phyloP scores from a whole-genome alignment of 2,113 vertebrate species.

The Sapayoa aenigma region DNA sequence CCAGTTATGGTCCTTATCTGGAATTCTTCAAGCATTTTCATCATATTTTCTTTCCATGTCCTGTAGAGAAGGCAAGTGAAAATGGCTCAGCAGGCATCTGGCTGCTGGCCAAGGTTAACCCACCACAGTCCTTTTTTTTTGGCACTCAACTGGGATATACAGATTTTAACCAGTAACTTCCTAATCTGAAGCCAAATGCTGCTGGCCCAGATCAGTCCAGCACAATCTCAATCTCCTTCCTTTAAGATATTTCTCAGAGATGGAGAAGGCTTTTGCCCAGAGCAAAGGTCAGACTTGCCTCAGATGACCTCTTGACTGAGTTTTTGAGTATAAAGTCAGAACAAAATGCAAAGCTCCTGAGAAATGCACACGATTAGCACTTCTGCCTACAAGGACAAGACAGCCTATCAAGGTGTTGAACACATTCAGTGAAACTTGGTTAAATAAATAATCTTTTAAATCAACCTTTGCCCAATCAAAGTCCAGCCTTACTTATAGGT shows the following conservation, averaged over 20 bases:
- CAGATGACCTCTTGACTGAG: not conserved
- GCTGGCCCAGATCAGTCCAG: not conserved
- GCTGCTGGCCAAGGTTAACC: not conserved
- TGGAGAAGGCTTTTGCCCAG: not conserved
- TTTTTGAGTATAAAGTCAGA: not conserved
- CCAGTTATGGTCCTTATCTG: not conserved
- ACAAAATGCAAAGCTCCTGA: not conserved
- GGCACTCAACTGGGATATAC: not conserved
- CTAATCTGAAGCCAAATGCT: not conserved
- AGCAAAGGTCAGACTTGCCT: slow-evolving; percentile 25
- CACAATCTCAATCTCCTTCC: not conserved
- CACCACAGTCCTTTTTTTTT: not conserved
- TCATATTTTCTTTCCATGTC: not conserved
- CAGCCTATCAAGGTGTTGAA: slow-evolving; percentile 60
- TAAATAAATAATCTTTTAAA: slow-evolving; percentile 96
- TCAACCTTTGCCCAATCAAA: slow-evolving; percentile 89
- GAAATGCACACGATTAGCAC: not conserved
- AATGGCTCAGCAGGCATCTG: not conserved
- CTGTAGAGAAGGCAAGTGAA: not conserved
- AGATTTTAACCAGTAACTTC: not conserved
- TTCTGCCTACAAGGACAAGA: slow-evolving; percentile 29
- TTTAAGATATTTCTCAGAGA: not conserved
- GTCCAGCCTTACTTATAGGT: slow-evolving; percentile 73
- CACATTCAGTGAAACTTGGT: slow-evolving; percentile 66
- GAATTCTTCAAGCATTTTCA: not conserved